Evolutionary conservation across 2,113 vertebrate genomes (phyloP).

Genomic region (Myanophis thanlyinensis): DNA sequence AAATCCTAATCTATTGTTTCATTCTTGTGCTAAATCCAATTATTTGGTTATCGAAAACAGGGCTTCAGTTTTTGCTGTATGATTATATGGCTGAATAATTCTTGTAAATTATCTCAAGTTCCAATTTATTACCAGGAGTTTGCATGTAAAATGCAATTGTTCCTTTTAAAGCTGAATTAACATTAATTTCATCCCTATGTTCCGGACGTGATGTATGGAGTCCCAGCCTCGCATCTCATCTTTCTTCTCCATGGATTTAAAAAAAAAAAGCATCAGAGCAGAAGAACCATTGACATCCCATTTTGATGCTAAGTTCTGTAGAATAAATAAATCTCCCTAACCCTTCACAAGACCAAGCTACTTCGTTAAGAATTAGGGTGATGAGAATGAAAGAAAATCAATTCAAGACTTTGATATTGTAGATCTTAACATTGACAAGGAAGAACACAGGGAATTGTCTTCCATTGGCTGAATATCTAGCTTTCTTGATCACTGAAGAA

Average conservation of each 20-base stretch:
- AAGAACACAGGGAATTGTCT: conserved; percentile 20
- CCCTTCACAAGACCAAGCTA: conserved; percentile 57
- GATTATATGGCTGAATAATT: conserved; percentile 49
- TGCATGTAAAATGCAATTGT: conserved; percentile 56
- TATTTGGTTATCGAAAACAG: conserved; percentile 24
- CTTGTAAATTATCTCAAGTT: conserved; percentile 30
- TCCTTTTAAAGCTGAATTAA: conserved; percentile 55
- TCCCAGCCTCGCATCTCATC: conserved; percentile 38
- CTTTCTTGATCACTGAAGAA: neutral
- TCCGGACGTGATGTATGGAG: conserved; percentile 59
- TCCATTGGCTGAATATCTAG: conserved; percentile 20
- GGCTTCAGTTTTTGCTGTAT: conserved; percentile 13
- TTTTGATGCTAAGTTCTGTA: conserved; percentile 57
- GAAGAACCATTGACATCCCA: conserved; percentile 56
- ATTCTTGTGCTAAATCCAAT: conserved; percentile 2
- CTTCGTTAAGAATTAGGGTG: conserved; percentile 63
- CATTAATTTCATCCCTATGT: conserved; percentile 51
- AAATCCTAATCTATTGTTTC: neutral
- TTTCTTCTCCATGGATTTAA: conserved; percentile 59
- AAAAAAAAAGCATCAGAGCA: conserved; percentile 54
- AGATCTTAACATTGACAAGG: conserved; percentile 42
- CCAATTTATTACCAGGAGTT: conserved; percentile 51
- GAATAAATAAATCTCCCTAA: conserved; percentile 66
- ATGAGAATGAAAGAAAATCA: conserved; percentile 59
- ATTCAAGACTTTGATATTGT: conserved; percentile 47